A percentile compares a stretch with the other conserved stretches of the same genome.
Evolutionary conservation across 2,797 vertebrate species (phyloP).

Genomic region (Dallia pectoralis): DNA sequence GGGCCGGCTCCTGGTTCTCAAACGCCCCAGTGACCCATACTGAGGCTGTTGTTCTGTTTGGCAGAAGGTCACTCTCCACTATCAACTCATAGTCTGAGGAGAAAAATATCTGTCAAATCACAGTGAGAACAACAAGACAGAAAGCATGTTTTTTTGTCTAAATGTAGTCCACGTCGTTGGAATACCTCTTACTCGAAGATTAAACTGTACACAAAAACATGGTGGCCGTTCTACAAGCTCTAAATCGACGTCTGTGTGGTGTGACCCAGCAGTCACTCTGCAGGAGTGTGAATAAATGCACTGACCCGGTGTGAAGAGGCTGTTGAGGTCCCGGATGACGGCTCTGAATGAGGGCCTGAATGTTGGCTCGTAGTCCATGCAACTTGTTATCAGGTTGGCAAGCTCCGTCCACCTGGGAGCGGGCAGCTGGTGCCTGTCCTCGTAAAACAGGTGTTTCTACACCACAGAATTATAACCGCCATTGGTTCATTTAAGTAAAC

Average conservation of each 20-base stretch:
- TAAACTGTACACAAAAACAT: too few relatives aligned
- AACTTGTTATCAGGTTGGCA: conserved; percentile 90
- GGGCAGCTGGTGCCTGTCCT: conserved; percentile 91
- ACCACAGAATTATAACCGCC: conserved; percentile 13
- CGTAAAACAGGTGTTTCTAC: conserved; percentile 92
- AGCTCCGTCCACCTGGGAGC: conserved; percentile 96
- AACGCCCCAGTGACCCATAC: conserved; percentile 81
- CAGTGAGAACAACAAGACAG: neutral
- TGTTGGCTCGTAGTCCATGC: conserved; percentile 94
- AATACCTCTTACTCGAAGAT: neutral
- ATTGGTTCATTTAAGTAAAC: neutral
- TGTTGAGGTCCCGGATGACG: conserved; percentile 92
- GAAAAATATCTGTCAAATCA: neutral
- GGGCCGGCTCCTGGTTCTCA: conserved; percentile 85
- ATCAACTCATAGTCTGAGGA: conserved; percentile 90
- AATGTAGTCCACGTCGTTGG: conserved; percentile 12
- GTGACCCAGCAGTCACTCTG: neutral
- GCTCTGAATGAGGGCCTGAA: conserved; percentile 92
- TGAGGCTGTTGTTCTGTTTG: conserved; percentile 76
- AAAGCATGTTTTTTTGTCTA: too few relatives aligned
- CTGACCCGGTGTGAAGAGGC: conserved; percentile 93
- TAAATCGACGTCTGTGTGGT: too few relatives aligned
- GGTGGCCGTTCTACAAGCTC: too few relatives aligned
- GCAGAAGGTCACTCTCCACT: conserved; percentile 90
- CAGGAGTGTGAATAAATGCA: conserved; percentile 1